Base-by-base conservation (phyloP, 2,113 vertebrate species). In the Phainopepla nitens region DNA sequence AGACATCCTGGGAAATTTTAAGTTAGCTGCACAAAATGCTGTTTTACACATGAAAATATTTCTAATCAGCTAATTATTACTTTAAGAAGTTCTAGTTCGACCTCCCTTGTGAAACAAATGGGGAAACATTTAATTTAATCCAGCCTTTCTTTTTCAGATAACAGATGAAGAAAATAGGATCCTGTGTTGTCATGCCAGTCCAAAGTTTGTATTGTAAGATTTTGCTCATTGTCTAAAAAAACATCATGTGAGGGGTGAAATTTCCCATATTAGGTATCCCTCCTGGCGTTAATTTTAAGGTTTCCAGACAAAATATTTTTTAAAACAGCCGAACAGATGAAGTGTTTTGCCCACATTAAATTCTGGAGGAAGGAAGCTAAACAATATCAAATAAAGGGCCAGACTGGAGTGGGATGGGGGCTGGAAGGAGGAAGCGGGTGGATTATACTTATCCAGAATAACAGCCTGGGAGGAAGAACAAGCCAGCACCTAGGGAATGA, bases 331-430 rank as follows among this genome's bases (percentile, higher is more conserved):
- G 24, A 85, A 79, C 6, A 88, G 65, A 56, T 58, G 10, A 87
- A 82, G 27, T 86, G 66, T 76, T 96, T 92, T 76, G 71, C 76
- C 45, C 42, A 27, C 31, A 66, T 45, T 60, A 90, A 83, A 65
- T 82, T 92, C 66, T 56, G 71, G 29, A 82, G 96, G 66, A 96
- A 94, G 86, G 49, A 96, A 90, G 49, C 53, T 44, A 76, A 92
- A 83, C 49, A 91, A 39, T 62, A 82, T 47, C 29, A 80, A 93
- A 58, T 29, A 71, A 76, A 54, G 13, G 33, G 33, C 24, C 49
- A 78, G 77, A 42, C 44, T 87, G 65, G 21, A 78, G 13, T 35
- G 47, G 33, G 20, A 77, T 16, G 21, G 18, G 66, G 21, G 16
- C 82, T 90, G 61, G n/a, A 76, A 62, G 51, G 33, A 83, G 33